These are phyloP conservation scores for Squalus acanthias DNA, from an alignment of 2,797 vertebrate genomes.

Conservation along the genomic window DNA sequence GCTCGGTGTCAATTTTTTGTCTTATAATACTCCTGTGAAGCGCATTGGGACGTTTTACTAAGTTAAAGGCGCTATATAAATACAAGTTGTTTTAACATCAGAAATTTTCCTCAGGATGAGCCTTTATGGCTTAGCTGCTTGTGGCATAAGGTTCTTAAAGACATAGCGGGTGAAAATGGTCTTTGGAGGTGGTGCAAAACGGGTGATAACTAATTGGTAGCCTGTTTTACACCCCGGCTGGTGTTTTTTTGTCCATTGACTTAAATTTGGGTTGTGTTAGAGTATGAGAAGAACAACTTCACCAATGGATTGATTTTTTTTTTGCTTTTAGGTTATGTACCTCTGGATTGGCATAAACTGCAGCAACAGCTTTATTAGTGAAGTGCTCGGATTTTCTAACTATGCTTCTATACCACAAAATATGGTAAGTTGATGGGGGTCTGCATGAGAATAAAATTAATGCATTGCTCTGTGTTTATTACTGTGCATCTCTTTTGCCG, in stretches of 20 bases:
- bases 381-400: conserved; percentile 79
- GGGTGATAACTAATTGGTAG: neutral
- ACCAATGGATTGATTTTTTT: neutral
- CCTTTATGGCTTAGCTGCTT: neutral
- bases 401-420: conserved; percentile 77
- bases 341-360: conserved; percentile 87
- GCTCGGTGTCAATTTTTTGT: too few relatives aligned
- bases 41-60: too few relatives aligned
- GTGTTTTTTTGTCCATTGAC: neutral
- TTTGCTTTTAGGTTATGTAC: conserved; percentile 71
- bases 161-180: neutral
- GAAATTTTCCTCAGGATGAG: neutral
- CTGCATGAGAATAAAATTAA: neutral
- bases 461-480: neutral
- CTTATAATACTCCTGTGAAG: too few relatives aligned
- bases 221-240: neutral
- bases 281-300: neutral
- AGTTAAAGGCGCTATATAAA: too few relatives aligned
- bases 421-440: conserved; percentile 69
- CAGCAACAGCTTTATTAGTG: conserved; percentile 73
- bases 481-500: neutral
- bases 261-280: neutral
- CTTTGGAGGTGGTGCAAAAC: neutral
- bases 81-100: neutral
- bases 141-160: neutral